A percentile compares a stretch with the other conserved stretches of the same genome.
Conservation (phyloP, 1,140 invertebrate species). For the Daktulosphaira vitifoliae region DNA sequence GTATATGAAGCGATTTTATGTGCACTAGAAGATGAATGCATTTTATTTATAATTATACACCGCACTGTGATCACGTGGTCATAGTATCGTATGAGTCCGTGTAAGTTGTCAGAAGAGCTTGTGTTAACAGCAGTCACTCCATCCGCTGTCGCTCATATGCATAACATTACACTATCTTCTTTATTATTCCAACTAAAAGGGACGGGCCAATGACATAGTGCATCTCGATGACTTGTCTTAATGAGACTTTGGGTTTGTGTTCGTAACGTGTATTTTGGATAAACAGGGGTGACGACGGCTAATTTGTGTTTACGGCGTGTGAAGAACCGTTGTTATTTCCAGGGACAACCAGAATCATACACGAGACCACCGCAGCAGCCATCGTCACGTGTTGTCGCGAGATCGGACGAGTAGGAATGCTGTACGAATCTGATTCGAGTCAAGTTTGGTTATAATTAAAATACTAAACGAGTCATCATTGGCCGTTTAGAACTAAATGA, state of each 20-base stretch:
- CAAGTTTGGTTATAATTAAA: no score
- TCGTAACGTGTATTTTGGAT: background rate
- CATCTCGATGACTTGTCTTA: slow-evolving; percentile 16
- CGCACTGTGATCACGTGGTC: background rate
- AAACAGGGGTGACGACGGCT: slow-evolving; percentile 28
- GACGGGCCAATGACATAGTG: background rate
- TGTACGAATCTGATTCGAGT: no score
- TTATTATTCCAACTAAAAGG: slow-evolving; percentile 31
- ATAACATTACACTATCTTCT: background rate
- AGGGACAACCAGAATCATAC: background rate
- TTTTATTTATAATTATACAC: slow-evolving; percentile 26
- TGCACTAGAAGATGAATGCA: no score
- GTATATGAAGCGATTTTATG: no score
- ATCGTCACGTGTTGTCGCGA: no score
- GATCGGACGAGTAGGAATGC: background rate
- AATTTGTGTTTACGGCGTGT: slow-evolving; percentile 32
- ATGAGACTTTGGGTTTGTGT: background rate
- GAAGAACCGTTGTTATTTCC: slow-evolving; percentile 23
- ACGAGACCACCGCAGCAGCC: background rate
- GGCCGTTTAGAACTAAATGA: no score
- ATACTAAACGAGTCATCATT: no score
- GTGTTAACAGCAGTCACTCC: no score
- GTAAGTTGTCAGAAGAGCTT: no score
- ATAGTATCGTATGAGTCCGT: no score
- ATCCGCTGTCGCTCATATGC: no score